These are phyloP conservation scores for Toxotes chatareus DNA, from an alignment of 2,113 vertebrate genomes.

Conservation along the genomic window DNA sequence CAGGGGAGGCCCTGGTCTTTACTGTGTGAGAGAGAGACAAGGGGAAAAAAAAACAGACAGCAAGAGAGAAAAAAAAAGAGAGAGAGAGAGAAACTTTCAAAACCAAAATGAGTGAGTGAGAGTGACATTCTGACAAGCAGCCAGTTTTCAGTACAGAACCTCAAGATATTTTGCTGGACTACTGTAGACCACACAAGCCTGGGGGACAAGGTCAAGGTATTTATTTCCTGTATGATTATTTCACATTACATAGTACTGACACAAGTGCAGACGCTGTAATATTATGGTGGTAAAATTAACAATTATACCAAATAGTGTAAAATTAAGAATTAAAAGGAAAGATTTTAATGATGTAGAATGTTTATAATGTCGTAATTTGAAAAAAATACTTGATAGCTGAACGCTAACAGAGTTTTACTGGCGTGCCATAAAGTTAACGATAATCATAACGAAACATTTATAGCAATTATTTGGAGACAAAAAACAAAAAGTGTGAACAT, in stretches of 20 bases:
- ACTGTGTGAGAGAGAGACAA: slow-evolving; percentile 9
- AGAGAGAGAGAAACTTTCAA: slow-evolving; percentile 39
- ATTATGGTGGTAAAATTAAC: background rate
- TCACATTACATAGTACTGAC: background rate
- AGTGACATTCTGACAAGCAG: slow-evolving; percentile 47
- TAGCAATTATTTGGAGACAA: background rate
- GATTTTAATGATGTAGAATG: background rate
- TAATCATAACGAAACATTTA: background rate
- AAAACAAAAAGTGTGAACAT: background rate
- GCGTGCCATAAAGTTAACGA: background rate
- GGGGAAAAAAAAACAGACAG: slow-evolving; percentile 5
- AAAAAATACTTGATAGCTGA: background rate
- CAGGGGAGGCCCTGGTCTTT: slow-evolving; percentile 42
- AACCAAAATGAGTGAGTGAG: slow-evolving; percentile 45
- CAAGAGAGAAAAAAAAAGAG: background rate
- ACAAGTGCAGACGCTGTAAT: background rate
- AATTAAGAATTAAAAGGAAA: background rate
- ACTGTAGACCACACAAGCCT: slow-evolving; percentile 42
- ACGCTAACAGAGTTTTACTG: background rate
- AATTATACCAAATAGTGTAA: background rate
- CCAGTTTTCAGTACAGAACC: slow-evolving; percentile 61
- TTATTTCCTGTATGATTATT: slow-evolving; percentile 34
- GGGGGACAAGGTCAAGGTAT: slow-evolving; percentile 70
- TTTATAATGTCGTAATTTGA: background rate
- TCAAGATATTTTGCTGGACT: slow-evolving; percentile 59